phyloP scores from a whole-genome alignment of 2,888 invertebrate genomes.

The Leptopilina syphax region DNA sequence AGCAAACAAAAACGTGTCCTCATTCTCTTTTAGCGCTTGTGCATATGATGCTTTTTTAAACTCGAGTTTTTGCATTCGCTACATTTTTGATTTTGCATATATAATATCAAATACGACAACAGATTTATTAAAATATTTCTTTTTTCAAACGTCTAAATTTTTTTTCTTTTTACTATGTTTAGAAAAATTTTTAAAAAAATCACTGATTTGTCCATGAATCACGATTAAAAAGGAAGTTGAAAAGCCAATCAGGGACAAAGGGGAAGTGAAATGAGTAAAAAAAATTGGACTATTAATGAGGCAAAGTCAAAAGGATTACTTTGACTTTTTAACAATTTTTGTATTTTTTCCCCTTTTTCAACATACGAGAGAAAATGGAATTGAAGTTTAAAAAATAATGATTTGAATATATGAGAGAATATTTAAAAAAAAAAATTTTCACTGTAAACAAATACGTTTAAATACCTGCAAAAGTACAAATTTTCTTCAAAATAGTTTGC shows the following conservation, averaged over 20 bases:
- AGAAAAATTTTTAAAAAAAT: not conserved
- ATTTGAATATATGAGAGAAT: too few relatives aligned
- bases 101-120: not conserved
- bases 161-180: not conserved
- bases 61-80: not conserved
- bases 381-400: too few relatives aligned
- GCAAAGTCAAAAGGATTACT: slow-evolving; percentile 27
- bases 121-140: not conserved
- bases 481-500: too few relatives aligned
- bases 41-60: not conserved
- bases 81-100: slow-evolving; percentile 1
- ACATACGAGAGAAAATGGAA: too few relatives aligned
- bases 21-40: not conserved
- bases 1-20: not conserved
- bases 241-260: slow-evolving; percentile 33
- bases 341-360: not conserved
- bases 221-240: slow-evolving; percentile 10
- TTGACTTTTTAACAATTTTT: slow-evolving; percentile 1
- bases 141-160: not conserved
- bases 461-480: too few relatives aligned
- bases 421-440: too few relatives aligned
- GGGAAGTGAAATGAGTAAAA: not conserved
- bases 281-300: slow-evolving; percentile 36
- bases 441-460: too few relatives aligned
- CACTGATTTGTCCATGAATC: not conserved